Conservation (phyloP, 1,140 invertebrate genomes). For the Heliconius melpomene region DNA sequence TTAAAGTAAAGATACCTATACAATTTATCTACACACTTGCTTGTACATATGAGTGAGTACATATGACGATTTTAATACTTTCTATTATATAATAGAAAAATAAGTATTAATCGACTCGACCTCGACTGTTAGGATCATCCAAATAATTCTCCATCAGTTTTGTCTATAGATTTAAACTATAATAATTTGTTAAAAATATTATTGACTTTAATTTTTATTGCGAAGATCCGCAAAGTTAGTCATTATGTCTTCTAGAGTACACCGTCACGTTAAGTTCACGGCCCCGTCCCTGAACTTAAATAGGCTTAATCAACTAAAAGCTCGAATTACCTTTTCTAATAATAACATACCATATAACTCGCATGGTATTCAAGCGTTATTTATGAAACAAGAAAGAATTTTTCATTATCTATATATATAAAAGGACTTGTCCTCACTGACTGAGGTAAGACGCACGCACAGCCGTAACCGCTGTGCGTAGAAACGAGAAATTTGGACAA, state of each 20-base stretch:
- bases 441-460: no score
- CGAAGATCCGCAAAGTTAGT: not conserved
- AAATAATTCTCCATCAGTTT: no score
- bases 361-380: not conserved
- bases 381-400: not conserved
- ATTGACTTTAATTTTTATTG: not conserved
- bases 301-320: constrained; percentile 38
- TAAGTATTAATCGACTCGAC: no score
- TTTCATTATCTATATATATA: no score
- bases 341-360: not conserved
- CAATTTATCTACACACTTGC: not conserved
- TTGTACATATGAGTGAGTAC: not conserved
- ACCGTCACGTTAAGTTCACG: constrained; percentile 33
- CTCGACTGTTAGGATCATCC: no score
- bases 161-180: no score
- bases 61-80: no score
- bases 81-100: no score
- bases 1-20: not conserved
- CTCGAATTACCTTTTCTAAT: constrained; percentile 15
- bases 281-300: constrained; percentile 32
- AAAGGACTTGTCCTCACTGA: no score
- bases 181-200: no score
- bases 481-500: no score
- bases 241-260: not conserved
- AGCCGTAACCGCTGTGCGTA: no score